Evolutionary conservation across 2,888 invertebrate genomes (phyloP), one percentile per base, ranked within the genome.

Genomic region (Drosophila austrosaltans): DNA sequence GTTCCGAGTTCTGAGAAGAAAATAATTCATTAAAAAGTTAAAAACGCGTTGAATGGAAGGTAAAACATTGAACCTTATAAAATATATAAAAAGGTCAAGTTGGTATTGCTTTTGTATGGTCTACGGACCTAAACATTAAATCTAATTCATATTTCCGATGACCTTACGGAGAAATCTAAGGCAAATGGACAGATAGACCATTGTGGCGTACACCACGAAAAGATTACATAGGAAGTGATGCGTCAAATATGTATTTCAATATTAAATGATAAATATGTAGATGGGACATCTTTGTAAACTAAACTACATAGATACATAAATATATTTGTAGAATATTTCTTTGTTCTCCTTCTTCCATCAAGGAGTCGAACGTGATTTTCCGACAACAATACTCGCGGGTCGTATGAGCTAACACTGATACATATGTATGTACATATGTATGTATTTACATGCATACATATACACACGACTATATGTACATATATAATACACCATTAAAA

Each of bases 161-260:
- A 16, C 16, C 16, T 16, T 16, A 16, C 16, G 16, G 16, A 16
- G 16, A 16, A 16, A 16, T 0, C 16, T 16, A 16, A 16, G 16
- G 16, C 16, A 16, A 16, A 16, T 16, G 16, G 16, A 16, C 16
- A 16, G 16, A 16, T 16, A 16, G 16, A 16, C 16, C 16, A 16
- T 16, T 16, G 16, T 16, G 16, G 16, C 16, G 16, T 16, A 16
- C 16, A 16, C 0, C 0, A 16, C 16, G 16, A 28, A 30, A 30
- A 30, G 1, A 6, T 30, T 30, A 30, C 0, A 30, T 5, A 5
- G 6, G 30, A 30, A 78, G 78, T 86, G 83, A 83, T 82, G 71
- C 72, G 81, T 74, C 73, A 77, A 76, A 87, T 36, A 36, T 36
- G 8, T 87, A 82, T 76, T 87, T 85, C 78, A 79, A 78, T 80